Conservation (phyloP, 2,888 invertebrate genomes). For the Harpalus rubripes region DNA sequence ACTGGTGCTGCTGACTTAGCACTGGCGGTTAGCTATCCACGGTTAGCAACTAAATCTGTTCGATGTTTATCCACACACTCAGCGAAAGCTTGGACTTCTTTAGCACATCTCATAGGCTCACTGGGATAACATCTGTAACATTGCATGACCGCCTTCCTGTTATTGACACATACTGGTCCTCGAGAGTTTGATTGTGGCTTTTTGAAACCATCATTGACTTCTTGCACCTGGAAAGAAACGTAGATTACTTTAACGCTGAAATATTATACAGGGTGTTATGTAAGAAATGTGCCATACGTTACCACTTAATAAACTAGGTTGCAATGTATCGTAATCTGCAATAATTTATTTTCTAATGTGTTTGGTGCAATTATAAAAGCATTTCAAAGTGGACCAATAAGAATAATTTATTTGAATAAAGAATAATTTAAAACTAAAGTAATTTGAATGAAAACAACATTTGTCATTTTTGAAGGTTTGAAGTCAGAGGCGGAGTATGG, state of each 20-base stretch:
- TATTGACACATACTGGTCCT: conserved; percentile 79
- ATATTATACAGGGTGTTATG: no score
- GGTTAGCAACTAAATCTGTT: conserved; percentile 75
- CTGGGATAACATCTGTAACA: conserved; percentile 82
- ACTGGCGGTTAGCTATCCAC: conserved; percentile 62
- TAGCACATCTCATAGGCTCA: conserved; percentile 81
- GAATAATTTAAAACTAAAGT: no score
- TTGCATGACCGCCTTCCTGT: conserved; percentile 80
- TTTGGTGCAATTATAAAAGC: no score
- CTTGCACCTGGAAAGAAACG: conserved; percentile 71
- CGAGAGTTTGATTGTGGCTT: conserved; percentile 71
- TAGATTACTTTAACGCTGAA: neutral
- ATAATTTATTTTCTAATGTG: no score
- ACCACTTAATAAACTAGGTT: no score
- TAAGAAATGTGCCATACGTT: no score
- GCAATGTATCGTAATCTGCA: no score
- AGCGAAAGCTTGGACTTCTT: conserved; percentile 81
- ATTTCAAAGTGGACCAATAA: no score
- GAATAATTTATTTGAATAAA: no score
- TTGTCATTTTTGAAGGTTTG: no score
- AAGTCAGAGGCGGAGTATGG: no score
- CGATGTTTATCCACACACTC: conserved; percentile 82
- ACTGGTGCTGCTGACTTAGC: conserved; percentile 28
- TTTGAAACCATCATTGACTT: conserved; percentile 70
- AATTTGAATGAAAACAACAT: no score